Evolutionary conservation across 2,888 invertebrate genomes (phyloP).

Genomic region (Muschampia plurimacula): DNA sequence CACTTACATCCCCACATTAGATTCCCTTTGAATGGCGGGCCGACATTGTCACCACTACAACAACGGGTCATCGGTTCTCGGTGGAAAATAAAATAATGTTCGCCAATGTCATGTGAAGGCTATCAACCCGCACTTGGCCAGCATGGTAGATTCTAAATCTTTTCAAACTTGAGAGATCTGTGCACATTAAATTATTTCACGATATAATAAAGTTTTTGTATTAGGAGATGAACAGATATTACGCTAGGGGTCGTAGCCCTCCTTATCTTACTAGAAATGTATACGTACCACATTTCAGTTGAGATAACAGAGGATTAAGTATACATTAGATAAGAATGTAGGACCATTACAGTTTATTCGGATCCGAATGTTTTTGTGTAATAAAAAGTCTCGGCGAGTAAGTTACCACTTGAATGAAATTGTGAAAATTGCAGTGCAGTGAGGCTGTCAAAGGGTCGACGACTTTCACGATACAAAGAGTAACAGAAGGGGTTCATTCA

Average conservation of each 20-base stretch:
- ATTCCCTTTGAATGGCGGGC: too few relatives aligned
- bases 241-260: not conserved
- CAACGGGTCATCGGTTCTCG: too few relatives aligned
- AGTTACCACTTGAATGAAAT: conserved; percentile 29
- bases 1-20: too few relatives aligned
- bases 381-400: conserved; percentile 5
- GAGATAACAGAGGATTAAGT: not conserved
- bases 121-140: too few relatives aligned
- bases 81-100: too few relatives aligned
- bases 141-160: too few relatives aligned
- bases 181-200: too few relatives aligned
- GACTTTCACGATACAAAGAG: conserved; percentile 33
- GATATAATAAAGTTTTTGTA: not conserved
- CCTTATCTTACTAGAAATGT: not conserved
- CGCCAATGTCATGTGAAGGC: too few relatives aligned
- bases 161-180: too few relatives aligned
- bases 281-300: not conserved
- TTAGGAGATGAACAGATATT: not conserved
- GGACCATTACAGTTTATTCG: not conserved
- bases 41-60: too few relatives aligned
- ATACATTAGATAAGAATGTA: not conserved
- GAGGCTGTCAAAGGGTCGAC: conserved; percentile 35
- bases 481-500: conserved; percentile 38
- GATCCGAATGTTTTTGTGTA: not conserved
- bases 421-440: conserved; percentile 33